Base-by-base conservation (phyloP, 1,140 invertebrate genomes). In the Eumeta japonica region DNA sequence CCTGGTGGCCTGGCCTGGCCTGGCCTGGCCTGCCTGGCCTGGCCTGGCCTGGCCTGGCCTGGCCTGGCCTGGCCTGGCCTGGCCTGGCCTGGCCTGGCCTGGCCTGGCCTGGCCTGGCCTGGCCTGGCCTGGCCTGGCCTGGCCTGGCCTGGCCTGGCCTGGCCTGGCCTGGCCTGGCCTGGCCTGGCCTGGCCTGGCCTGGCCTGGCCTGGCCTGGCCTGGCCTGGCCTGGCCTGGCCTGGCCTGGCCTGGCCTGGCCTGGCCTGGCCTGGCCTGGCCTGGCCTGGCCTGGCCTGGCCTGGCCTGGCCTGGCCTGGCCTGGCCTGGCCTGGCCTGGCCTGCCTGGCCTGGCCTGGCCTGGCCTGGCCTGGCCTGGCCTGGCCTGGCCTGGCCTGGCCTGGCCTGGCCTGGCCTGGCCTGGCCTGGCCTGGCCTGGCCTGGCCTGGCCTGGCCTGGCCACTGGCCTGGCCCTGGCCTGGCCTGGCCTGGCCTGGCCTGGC, bases 1-100 rank as follows among this genome's bases (percentile, higher is more conserved):
- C n/a, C n/a, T n/a, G n/a, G n/a, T n/a, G n/a, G n/a, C n/a, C n/a
- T n/a, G n/a, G n/a, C n/a, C n/a, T n/a, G n/a, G n/a, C 20, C 20
- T 24, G 32, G 29, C 20, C 20, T 24, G 32, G 29, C 20, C 20
- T 24, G 20, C 20, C 20, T n/a, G n/a, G n/a, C n/a, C n/a, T n/a
- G n/a, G n/a, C n/a, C n/a, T n/a, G n/a, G n/a, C n/a, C n/a, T n/a
- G 20, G n/a, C 20, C 20, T 24, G 20, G n/a, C 20, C 20, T n/a
- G 20, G n/a, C 20, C 20, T 24, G 20, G n/a, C 20, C 20, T 24
- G 20, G n/a, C 20, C 20, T 24, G 20, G n/a, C 20, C 45, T 31
- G 11, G 48, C 24, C 46, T 39, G 36, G 37, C 47, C 45, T 31
- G 11, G 48, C 24, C 46, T 39, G 36, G 37, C 47, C 45, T 31